Conservation (phyloP, 2,113 vertebrate species). For the Thalassoma bifasciatum region DNA sequence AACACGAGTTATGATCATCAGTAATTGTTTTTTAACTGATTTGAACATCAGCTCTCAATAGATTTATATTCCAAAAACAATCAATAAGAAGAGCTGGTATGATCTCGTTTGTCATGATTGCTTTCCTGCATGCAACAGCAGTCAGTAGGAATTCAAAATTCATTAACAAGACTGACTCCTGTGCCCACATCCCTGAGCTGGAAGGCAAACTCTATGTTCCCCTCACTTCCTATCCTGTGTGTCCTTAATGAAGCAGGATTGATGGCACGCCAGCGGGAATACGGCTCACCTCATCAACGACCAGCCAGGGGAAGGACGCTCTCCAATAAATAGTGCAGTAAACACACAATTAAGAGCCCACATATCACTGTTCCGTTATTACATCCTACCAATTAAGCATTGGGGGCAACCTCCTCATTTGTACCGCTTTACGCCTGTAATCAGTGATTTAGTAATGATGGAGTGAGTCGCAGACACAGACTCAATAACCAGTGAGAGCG, state of each 20-base stretch:
- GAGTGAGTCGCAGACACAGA: constrained; percentile 54
- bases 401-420: constrained; percentile 70
- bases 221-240: constrained; percentile 51
- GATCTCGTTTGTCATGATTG: constrained; percentile 31
- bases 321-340: constrained; percentile 78
- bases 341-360: constrained; percentile 80
- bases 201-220: constrained; percentile 54
- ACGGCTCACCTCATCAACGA: constrained; percentile 75
- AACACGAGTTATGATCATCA: not conserved
- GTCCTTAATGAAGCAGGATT: constrained; percentile 78
- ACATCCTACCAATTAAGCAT: constrained; percentile 78
- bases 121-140: constrained; percentile 32
- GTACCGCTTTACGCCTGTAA: constrained; percentile 70
- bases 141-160: constrained; percentile 62
- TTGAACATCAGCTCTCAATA: not conserved
- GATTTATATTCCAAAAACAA: not conserved
- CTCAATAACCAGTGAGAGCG: constrained; percentile 60
- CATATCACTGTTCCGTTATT: constrained; percentile 75
- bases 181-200: constrained; percentile 52
- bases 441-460: constrained; percentile 73
- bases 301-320: constrained; percentile 63
- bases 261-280: constrained; percentile 68
- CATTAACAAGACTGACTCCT: constrained; percentile 58
- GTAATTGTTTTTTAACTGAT: not conserved
- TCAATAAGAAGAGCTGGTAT: constrained; percentile 34